These are phyloP conservation scores for Drusus annulatus DNA, from an alignment of 1,140 invertebrate genomes.

Conservation along the genomic window DNA sequence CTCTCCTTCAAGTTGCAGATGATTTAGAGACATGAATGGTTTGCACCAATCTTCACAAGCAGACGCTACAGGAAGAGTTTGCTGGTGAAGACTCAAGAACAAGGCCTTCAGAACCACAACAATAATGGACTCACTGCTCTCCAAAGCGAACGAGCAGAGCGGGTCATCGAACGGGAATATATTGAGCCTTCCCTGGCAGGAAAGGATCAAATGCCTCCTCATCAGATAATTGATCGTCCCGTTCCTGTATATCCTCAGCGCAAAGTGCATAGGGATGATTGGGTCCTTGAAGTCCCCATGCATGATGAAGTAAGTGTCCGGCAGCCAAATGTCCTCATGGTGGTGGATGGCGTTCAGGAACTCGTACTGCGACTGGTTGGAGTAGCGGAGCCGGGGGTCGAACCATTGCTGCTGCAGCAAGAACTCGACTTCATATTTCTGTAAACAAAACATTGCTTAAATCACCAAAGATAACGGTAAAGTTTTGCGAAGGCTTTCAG, in stretches of 20 bases:
- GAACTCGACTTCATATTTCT: slow-evolving; percentile 97
- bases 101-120: not conserved
- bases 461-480: not conserved
- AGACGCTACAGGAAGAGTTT: not conserved
- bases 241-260: slow-evolving; percentile 90
- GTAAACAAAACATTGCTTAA: slow-evolving; percentile 58
- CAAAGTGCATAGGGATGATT: slow-evolving; percentile 91
- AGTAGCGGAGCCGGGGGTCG: slow-evolving; percentile 88
- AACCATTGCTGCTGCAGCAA: slow-evolving; percentile 92
- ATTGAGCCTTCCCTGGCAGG: slow-evolving; percentile 92
- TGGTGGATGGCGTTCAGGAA: slow-evolving; percentile 93
- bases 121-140: slow-evolving; percentile 87
- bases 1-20: not conserved
- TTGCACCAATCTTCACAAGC: too few relatives aligned
- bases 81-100: not conserved
- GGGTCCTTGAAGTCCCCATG: slow-evolving; percentile 95
- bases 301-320: slow-evolving; percentile 96
- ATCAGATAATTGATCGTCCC: slow-evolving; percentile 94
- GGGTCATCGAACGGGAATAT: slow-evolving; percentile 97
- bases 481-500: not conserved
- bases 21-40: too few relatives aligned
- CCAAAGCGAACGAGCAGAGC: slow-evolving; percentile 93
- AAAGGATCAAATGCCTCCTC: slow-evolving; percentile 91
- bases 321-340: slow-evolving; percentile 91
- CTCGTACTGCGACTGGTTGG: slow-evolving; percentile 87